phyloP scores from a whole-genome alignment of 2,888 invertebrate species.

The Acrobasis repandana region DNA sequence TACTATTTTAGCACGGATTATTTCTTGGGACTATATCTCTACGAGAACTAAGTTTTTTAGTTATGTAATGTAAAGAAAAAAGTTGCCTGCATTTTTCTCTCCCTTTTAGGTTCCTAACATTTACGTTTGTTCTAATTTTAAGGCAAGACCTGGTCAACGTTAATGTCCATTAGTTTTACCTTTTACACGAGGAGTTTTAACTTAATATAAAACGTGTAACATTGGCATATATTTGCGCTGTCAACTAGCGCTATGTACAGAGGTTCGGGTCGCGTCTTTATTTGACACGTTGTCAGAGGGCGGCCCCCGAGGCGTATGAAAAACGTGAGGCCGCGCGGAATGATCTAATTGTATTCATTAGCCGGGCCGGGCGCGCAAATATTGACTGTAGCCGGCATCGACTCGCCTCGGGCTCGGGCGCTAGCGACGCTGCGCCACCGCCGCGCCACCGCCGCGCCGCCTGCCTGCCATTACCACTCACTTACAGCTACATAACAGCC shows the following conservation, averaged over 20 bases:
- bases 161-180: slow-evolving; percentile 7
- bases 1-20: no score
- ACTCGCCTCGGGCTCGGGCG: slow-evolving; percentile 54
- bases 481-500: slow-evolving; percentile 20
- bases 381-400: slow-evolving; percentile 69
- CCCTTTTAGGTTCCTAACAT: background rate
- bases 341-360: slow-evolving; percentile 84
- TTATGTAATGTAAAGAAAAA: no score
- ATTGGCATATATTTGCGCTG: slow-evolving; percentile 51
- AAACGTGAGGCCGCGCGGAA: slow-evolving; percentile 81
- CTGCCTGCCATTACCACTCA: slow-evolving; percentile 24
- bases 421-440: slow-evolving; percentile 30
- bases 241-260: slow-evolving; percentile 58
- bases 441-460: slow-evolving; percentile 9
- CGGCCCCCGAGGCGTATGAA: slow-evolving; percentile 71
- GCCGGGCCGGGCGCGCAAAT: slow-evolving; percentile 77
- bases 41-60: no score
- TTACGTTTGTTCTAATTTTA: background rate
- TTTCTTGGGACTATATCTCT: no score
- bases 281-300: slow-evolving; percentile 69
- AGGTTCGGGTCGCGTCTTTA: slow-evolving; percentile 57
- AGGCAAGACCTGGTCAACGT: background rate
- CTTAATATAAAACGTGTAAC: slow-evolving; percentile 35
- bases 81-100: no score
- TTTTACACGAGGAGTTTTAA: slow-evolving; percentile 34